These are phyloP conservation scores for Phasia obesa DNA, from an alignment of 2,888 invertebrate species.

Conservation along the genomic window DNA sequence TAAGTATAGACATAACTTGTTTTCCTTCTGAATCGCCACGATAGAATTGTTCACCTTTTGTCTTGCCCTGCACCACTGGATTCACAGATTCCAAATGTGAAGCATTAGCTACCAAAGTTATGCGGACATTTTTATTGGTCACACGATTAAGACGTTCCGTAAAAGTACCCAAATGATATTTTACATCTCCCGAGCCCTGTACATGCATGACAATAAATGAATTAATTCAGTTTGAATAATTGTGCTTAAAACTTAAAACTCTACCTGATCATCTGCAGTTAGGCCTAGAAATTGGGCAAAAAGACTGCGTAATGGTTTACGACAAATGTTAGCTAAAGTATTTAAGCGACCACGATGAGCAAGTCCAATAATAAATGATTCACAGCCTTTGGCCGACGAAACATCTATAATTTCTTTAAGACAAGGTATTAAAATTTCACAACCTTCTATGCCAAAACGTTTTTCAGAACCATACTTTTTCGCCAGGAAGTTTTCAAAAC, in stretches of 20 bases:
- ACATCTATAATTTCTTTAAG: constrained; percentile 99
- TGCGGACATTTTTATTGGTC: constrained; percentile 90
- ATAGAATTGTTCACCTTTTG: constrained; percentile 93
- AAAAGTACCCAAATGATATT: constrained; percentile 95
- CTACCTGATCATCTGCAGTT: constrained; percentile 86
- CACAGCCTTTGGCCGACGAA: constrained; percentile 97
- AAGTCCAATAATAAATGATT: constrained; percentile 98
- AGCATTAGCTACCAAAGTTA: constrained; percentile 96
- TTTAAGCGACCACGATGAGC: constrained; percentile 93
- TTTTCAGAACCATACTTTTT: constrained; percentile 99
- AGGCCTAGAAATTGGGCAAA: constrained; percentile 95
- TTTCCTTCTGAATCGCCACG: constrained; percentile 89
- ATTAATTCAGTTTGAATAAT: background rate
- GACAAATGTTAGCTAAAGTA: constrained; percentile 94
- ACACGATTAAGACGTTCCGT: constrained; percentile 91
- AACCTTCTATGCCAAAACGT: constrained; percentile 99
- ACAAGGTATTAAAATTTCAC: constrained; percentile 99
- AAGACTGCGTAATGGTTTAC: constrained; percentile 94
- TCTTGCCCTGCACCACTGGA: constrained; percentile 93
- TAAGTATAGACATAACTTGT: constrained; percentile 86
- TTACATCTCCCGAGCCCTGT: constrained; percentile 94
- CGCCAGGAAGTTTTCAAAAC: constrained; percentile 98
- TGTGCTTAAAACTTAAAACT: background rate
- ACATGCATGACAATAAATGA: background rate
- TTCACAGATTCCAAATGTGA: constrained; percentile 96